These are phyloP conservation scores for Arenaria interpres DNA, from an alignment of 2,113 vertebrate genomes.

Conservation along the genomic window DNA sequence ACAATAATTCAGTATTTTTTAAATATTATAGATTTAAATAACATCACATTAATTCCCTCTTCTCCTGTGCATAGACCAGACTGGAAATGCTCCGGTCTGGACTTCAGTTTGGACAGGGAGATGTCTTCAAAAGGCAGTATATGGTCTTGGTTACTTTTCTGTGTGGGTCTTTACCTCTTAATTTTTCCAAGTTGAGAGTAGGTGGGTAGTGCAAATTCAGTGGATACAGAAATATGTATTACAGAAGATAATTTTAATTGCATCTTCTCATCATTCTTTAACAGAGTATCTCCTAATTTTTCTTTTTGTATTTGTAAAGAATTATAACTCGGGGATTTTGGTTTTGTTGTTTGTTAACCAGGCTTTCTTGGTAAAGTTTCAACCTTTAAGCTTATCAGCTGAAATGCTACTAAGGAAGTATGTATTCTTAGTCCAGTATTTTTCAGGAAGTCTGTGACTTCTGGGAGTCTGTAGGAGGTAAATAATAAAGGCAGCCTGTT, in stretches of 20 bases:
- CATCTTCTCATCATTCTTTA: background rate
- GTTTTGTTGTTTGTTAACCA: background rate
- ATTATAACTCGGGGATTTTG: background rate
- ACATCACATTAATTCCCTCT: background rate
- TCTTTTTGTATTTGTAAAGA: background rate
- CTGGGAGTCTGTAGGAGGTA: background rate
- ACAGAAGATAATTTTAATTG: background rate
- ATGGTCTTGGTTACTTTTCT: background rate
- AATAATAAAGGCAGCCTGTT: background rate
- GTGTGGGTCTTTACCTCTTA: background rate
- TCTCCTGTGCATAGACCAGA: background rate
- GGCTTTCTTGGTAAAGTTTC: background rate
- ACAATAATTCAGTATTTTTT: background rate
- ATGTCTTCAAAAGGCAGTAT: background rate
- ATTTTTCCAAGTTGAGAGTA: background rate
- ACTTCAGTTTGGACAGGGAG: background rate
- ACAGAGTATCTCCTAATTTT: background rate
- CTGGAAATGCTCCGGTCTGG: background rate
- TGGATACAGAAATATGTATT: background rate
- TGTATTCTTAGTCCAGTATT: background rate
- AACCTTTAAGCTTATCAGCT: background rate
- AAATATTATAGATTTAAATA: background rate
- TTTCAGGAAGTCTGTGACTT: background rate
- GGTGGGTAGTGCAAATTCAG: background rate
- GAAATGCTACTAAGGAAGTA: background rate